These are phyloP conservation scores for Sciurus carolinensis DNA, from an alignment of 2,797 vertebrate genomes.

Conservation along the genomic window DNA sequence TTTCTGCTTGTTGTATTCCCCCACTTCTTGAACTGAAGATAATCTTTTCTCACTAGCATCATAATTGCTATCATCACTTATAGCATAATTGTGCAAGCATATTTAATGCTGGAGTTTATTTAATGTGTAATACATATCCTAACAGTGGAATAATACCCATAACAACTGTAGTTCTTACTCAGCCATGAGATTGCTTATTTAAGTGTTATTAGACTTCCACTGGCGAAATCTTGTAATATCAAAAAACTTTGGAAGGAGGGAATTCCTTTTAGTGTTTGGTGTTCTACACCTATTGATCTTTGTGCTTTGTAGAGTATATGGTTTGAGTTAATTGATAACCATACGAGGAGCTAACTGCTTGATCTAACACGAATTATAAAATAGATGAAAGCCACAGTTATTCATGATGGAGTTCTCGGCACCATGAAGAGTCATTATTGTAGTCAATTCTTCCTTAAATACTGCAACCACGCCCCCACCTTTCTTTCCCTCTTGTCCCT, in stretches of 20 bases:
- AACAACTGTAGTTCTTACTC: slow-evolving; percentile 56
- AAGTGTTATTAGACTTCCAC: background rate
- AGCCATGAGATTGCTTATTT: slow-evolving; percentile 50
- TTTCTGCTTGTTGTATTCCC: slow-evolving; percentile 19
- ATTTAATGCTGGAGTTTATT: slow-evolving; percentile 77
- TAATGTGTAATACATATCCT: background rate
- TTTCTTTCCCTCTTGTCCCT: background rate
- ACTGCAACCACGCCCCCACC: background rate
- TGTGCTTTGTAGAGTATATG: slow-evolving; percentile 44
- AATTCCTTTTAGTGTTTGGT: slow-evolving; percentile 77
- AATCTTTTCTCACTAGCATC: slow-evolving; percentile 72
- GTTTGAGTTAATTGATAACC: slow-evolving; percentile 27
- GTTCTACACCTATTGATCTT: slow-evolving; percentile 50
- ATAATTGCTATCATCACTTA: slow-evolving; percentile 67
- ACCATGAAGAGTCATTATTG: background rate
- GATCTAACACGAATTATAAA: slow-evolving; percentile 18
- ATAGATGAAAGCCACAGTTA: slow-evolving; percentile 5
- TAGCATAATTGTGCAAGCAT: slow-evolving; percentile 80
- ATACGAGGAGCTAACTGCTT: background rate
- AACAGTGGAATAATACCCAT: background rate
- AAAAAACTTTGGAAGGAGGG: slow-evolving; percentile 15
- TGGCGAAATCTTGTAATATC: background rate
- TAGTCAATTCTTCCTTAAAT: slow-evolving; percentile 43
- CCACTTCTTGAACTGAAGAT: slow-evolving; percentile 60
- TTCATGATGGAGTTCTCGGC: background rate